Percentiles rank a stretch among this genome's conserved stretches.
phyloP scores from a whole-genome alignment of 2,113 vertebrate species.

The Callocephalon fimbriatum region DNA sequence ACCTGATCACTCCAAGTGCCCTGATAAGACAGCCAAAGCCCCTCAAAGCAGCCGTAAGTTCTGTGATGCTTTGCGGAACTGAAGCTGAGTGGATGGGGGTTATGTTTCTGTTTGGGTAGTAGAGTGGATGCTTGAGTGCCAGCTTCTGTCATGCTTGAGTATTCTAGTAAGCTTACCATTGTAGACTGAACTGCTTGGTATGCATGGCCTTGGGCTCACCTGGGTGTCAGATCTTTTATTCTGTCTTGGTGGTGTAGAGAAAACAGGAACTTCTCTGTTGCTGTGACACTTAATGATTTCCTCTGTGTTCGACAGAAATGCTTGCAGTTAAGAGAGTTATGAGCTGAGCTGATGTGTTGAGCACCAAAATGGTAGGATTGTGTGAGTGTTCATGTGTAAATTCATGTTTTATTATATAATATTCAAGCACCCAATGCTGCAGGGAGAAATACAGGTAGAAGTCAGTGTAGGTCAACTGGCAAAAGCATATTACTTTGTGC shows the following conservation, averaged over 20 bases:
- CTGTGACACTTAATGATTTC: not conserved
- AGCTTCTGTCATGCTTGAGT: not conserved
- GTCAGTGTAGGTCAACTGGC: not conserved
- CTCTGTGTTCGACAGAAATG: not conserved
- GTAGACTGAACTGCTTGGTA: not conserved
- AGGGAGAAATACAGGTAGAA: not conserved
- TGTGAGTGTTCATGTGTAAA: not conserved
- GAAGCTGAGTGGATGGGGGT: not conserved
- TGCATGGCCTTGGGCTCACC: not conserved
- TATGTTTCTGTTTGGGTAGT: not conserved
- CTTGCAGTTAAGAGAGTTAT: not conserved
- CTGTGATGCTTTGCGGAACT: not conserved
- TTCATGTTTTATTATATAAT: not conserved
- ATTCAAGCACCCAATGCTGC: not conserved
- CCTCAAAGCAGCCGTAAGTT: conserved; percentile 82
- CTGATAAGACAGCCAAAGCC: conserved; percentile 72
- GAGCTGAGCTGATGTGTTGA: not conserved
- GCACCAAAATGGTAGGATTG: not conserved
- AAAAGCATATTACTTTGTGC: not conserved
- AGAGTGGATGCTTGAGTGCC: not conserved
- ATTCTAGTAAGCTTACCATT: not conserved
- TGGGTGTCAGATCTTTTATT: not conserved
- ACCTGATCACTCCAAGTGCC: conserved; percentile 25
- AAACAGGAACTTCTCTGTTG: not conserved
- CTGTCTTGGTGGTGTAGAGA: not conserved